phyloP scores from a whole-genome alignment of 2,797 vertebrate genomes.

The Spinus pinus region DNA sequence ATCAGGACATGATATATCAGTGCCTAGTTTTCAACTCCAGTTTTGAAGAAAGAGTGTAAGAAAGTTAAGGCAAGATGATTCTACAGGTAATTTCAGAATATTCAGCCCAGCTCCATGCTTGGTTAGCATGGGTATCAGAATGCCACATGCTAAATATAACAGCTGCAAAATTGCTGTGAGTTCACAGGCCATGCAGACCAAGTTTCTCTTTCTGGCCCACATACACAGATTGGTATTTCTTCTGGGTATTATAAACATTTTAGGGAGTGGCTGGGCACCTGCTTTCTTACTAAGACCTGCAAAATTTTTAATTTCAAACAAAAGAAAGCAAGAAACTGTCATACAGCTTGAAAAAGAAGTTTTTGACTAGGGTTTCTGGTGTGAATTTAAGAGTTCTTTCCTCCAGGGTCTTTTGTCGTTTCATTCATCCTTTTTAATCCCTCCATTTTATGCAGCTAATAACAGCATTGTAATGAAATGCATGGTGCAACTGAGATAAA shows the following conservation, averaged over 20 bases:
- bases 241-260: not conserved
- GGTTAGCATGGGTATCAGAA: not conserved
- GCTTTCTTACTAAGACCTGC: not conserved
- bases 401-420: conserved; percentile 14
- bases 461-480: conserved; percentile 26
- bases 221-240: not conserved
- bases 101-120: not conserved
- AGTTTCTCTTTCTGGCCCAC: not conserved
- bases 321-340: not conserved
- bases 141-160: conserved; percentile 32
- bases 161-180: not conserved
- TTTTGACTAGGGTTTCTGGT: not conserved
- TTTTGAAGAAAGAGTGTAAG: not conserved
- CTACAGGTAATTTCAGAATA: not conserved
- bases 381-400: conserved; percentile 3
- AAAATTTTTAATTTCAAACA: not conserved
- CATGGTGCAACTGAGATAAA: conserved; percentile 41
- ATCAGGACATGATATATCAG: not conserved
- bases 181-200: not conserved
- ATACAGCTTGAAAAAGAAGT: not conserved
- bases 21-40: not conserved
- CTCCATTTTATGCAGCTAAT: not conserved
- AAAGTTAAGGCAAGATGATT: not conserved
- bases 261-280: not conserved
- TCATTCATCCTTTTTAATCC: conserved; percentile 43